Evolutionary conservation across 1,140 invertebrate species (phyloP), one percentile per base, ranked within the genome.

Genomic region (Drosophila sp.): DNA sequence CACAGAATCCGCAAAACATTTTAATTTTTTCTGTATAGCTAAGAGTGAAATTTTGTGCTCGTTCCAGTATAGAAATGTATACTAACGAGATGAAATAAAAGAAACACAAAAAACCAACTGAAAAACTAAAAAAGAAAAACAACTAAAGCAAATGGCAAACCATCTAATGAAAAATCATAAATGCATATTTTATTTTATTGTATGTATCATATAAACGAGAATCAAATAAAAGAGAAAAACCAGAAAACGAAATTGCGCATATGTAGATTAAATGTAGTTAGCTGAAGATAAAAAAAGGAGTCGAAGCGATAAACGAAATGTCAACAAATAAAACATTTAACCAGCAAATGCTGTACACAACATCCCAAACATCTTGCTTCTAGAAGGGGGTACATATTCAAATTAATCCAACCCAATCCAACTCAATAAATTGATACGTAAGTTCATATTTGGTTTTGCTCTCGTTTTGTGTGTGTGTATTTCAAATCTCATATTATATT

Each of bases 261-360:
- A 74, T 69, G 69, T 58, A 82, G 69, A 77, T 74, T 81, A 81
- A 77, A 74, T 77, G 64, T 70, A 82, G 80, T 76, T 78, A 82
- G 72, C 53, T 43, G 43, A 67, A 75, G 53, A 56, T 40, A 76
- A 72, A 67, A 78, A 67, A 61, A 70, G 46, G 48, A 53, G 57
- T 41, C 38, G 57, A 70, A 62, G 32, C 25, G 41, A 69, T 34
- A 45, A 70, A 54, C 40, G 50, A 56, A 54, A 58, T 64, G 64
- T 74, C 56, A 77, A 81, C 65, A 46, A 78, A 80, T 58, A 84
- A 80, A 72, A 57, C 48, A 59, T 38, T 50, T 66, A 78, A 82
- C 67, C 72, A 74, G 57, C 69, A 72, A 61, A 61, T 61, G 51
- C 67, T 67, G 67, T 67, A 67, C 74, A 61, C 53, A 72, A 57